Percentiles rank a stretch among this genome's conserved stretches.
phyloP scores from a whole-genome alignment of 1,140 invertebrate genomes.

The Pachypsylla venusta region DNA sequence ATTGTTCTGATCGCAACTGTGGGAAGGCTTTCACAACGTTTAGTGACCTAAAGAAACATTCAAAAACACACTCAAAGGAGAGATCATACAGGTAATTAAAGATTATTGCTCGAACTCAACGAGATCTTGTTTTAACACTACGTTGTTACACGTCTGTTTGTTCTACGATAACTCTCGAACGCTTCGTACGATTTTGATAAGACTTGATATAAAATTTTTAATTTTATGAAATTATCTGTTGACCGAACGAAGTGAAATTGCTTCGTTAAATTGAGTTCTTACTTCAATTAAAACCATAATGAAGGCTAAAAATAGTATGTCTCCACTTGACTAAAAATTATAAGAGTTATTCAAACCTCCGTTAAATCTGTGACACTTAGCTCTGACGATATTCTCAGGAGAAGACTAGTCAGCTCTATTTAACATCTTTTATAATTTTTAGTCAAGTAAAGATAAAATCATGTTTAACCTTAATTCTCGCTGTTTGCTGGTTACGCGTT shows the following conservation, averaged over 20 bases:
- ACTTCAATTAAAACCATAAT: too few species aligned
- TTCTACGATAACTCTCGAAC: neutral
- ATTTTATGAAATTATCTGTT: neutral
- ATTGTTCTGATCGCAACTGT: conserved; percentile 70
- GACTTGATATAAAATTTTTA: neutral
- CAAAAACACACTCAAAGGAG: conserved; percentile 80
- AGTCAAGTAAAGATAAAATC: too few species aligned
- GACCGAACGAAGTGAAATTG: neutral
- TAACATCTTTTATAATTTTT: too few species aligned
- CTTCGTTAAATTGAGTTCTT: neutral
- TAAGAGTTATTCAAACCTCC: too few species aligned
- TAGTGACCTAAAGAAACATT: conserved; percentile 86
- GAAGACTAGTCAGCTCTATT: too few species aligned
- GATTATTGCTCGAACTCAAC: neutral
- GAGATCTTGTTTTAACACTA: neutral
- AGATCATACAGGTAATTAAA: conserved; percentile 68
- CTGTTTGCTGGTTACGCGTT: too few species aligned
- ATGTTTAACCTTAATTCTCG: too few species aligned
- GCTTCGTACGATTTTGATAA: neutral
- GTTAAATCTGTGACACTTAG: too few species aligned
- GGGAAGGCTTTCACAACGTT: conserved; percentile 85
- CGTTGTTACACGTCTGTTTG: neutral
- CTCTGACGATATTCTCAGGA: too few species aligned
- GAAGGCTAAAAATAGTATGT: too few species aligned
- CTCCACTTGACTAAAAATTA: too few species aligned